These are phyloP conservation scores for Myotis brandtii DNA, from an alignment of 2,113 vertebrate genomes.

Conservation along the genomic window DNA sequence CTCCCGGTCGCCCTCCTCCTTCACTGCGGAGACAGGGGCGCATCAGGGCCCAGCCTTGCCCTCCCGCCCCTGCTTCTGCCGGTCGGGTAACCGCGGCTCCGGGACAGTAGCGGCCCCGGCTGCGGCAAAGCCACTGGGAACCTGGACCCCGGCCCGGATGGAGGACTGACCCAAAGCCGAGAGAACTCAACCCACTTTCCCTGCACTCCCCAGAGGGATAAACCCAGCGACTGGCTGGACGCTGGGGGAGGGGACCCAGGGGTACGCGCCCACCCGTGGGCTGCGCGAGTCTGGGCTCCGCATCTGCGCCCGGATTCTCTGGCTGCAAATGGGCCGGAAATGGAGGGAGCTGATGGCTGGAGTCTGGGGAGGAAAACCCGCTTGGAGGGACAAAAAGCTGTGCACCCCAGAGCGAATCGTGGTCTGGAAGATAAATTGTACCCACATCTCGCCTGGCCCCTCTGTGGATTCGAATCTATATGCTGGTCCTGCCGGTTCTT, in stretches of 20 bases:
- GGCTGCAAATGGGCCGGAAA: fast-evolving
- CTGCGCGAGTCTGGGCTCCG: neutral
- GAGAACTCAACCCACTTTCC: neutral
- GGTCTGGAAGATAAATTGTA: neutral
- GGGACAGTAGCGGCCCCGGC: neutral
- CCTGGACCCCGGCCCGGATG: neutral
- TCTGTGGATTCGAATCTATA: fast-evolving
- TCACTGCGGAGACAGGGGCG: slow-evolving; percentile 88
- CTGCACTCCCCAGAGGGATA: neutral
- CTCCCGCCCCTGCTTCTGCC: neutral
- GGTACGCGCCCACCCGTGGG: too few relatives aligned
- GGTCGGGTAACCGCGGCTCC: neutral
- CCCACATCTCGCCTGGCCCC: neutral
- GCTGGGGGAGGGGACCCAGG: fast-evolving
- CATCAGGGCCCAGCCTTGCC: neutral
- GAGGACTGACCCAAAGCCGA: neutral
- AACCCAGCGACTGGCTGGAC: neutral
- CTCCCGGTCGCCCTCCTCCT: slow-evolving; percentile 98
- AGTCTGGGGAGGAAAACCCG: neutral
- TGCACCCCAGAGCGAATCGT: neutral
- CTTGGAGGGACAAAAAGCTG: neutral
- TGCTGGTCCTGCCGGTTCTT: fast-evolving
- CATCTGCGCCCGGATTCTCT: fast-evolving
- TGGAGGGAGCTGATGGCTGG: neutral
- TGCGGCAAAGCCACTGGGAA: fast-evolving